Base-by-base conservation (phyloP, 1,140 invertebrate species). In the Bradysia coprophila region DNA sequence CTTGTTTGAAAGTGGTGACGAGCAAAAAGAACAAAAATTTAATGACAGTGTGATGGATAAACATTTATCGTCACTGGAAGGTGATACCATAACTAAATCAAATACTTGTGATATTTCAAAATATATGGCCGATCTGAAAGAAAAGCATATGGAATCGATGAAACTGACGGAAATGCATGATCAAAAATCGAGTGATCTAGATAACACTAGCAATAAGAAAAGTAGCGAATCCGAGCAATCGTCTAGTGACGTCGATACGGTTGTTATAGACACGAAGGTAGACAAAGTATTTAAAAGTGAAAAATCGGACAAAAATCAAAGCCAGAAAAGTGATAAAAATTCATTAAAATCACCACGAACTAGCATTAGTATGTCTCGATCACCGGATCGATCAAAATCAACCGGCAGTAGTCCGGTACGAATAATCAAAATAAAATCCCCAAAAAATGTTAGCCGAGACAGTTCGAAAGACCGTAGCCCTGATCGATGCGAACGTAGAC, bases 361-460 rank as follows among this genome's bases (percentile, higher is more conserved):
- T 40, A 57, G 52, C 43, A 59, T 59, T 23, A 54, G 57, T 40
- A 51, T 59, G 21, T 59, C 57, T 3, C 39, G 24, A 11, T 40
- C 39, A 15, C 57, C 57, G 4, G 57, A 60, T 44, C 57, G 57
- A n/a, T 59, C 57, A 2, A 57, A 56, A n/a, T 59, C 57, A 2
- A 57, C 57, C 43, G 56, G 57, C 13, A 57, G 51, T 22, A 58
- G 55, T 0, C 58, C 57, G 2, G 55, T 61, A n/a, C 45, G 56
- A 20, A 61, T 61, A 18, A 59, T 61, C 22, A 59, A 60, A 45
- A 55, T 61, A 5, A 61, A 61, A 39, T 61, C 57, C 11, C 57
- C 58, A 0, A 42, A 55, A 16, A 48, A 43, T 1, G 50, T 56
- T 11, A 48, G 44, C 18, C 53, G 57, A 1, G 57, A 60, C 28